Percentiles rank a stretch among this genome's conserved stretches.
Evolutionary conservation across 2,797 vertebrate genomes (phyloP).

Genomic region (Sebastes jordani): DNA sequence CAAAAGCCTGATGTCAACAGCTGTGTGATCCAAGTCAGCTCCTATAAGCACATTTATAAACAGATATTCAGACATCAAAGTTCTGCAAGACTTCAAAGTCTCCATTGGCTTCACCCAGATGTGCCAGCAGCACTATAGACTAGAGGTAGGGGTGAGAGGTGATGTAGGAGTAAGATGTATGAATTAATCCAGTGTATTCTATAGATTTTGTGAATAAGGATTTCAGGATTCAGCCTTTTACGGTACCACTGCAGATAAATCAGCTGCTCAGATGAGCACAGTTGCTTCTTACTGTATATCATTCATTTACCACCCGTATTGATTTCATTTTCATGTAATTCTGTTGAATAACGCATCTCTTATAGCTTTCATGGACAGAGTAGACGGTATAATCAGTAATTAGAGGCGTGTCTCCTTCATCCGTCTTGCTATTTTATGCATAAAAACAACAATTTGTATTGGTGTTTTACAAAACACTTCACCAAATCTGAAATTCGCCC

Average conservation of each 20-base stretch:
- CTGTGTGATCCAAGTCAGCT: conserved; percentile 1
- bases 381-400: neutral
- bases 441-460: neutral
- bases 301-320: too few relatives aligned
- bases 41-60: neutral
- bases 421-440: neutral
- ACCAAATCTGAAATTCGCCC: too few relatives aligned
- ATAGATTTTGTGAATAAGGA: neutral
- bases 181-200: neutral
- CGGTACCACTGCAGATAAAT: too few relatives aligned
- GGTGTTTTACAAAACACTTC: too few relatives aligned
- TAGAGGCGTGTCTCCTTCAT: neutral
- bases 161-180: neutral
- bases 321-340: neutral
- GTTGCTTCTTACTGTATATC: too few relatives aligned
- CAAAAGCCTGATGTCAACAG: conserved; percentile 1
- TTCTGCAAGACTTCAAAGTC: neutral
- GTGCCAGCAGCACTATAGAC: neutral
- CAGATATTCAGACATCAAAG: conserved; percentile 22
- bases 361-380: too few relatives aligned
- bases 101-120: neutral
- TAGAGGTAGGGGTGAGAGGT: neutral
- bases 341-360: neutral
- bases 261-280: too few relatives aligned
- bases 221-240: neutral